A percentile compares a stretch with the other conserved stretches of the same genome.
These are phyloP conservation scores for Orientallactaga sibirica DNA, from an alignment of 2,797 vertebrate genomes.

Conservation along the genomic window DNA sequence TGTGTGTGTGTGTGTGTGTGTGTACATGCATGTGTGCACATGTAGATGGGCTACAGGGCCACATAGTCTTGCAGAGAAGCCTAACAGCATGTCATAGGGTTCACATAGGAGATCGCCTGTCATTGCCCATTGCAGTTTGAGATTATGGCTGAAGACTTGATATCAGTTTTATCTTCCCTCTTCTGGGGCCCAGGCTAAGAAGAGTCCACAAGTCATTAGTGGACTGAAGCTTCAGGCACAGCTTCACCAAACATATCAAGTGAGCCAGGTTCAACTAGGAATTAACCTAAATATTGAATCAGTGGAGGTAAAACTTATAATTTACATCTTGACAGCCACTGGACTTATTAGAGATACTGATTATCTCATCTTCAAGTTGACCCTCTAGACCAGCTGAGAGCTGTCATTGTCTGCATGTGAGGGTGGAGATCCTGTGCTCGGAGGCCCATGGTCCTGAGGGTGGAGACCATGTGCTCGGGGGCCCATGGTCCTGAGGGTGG, in stretches of 20 bases:
- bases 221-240: neutral
- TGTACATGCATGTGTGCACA: no score
- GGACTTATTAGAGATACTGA: neutral
- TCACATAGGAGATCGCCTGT: neutral
- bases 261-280: neutral
- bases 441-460: no score
- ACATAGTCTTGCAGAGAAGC: accelerated
- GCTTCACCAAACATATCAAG: neutral
- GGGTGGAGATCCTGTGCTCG: no score
- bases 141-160: neutral
- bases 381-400: neutral
- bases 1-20: neutral
- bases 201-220: accelerated
- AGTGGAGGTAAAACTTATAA: neutral
- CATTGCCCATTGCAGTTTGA: neutral
- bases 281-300: constrained; percentile 21
- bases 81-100: accelerated
- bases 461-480: no score
- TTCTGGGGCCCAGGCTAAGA: no score
- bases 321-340: neutral
- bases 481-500: no score
- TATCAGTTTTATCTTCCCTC: neutral
- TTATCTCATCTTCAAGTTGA: neutral
- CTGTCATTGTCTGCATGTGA: accelerated
- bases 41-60: neutral